Conservation (phyloP, 2,888 invertebrate genomes). For the Tetropium fuscum region DNA sequence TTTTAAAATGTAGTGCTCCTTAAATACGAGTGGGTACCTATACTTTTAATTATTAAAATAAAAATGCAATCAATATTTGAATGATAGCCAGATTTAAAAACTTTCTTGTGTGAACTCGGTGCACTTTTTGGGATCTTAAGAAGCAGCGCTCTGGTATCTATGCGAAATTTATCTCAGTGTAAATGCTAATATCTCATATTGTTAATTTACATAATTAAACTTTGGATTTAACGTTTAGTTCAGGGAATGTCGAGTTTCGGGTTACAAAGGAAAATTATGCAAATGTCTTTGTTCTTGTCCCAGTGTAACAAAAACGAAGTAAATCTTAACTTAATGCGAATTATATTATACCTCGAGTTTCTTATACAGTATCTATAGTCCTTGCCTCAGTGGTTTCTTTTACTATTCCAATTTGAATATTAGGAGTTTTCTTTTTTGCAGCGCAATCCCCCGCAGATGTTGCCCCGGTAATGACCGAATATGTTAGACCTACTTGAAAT, state of each 20-base stretch:
- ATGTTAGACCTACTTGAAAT: too few relatives aligned
- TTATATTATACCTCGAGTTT: slow-evolving; percentile 32
- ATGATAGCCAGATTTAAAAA: too few relatives aligned
- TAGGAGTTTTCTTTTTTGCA: slow-evolving; percentile 12
- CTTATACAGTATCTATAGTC: slow-evolving; percentile 16
- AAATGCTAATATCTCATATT: slow-evolving; percentile 9
- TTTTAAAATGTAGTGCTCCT: too few relatives aligned
- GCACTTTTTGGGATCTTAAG: too few relatives aligned
- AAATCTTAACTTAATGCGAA: slow-evolving; percentile 38
- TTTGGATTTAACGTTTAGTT: slow-evolving; percentile 3
- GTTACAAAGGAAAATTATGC: slow-evolving; percentile 37
- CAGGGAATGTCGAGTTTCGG: slow-evolving; percentile 22
- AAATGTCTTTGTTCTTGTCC: slow-evolving; percentile 40
- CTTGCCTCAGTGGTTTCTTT: slow-evolving; percentile 11
- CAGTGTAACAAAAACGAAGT: slow-evolving; percentile 36
- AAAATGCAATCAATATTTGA: too few relatives aligned
- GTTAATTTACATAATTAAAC: slow-evolving; percentile 23
- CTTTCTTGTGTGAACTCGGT: too few relatives aligned
- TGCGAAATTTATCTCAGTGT: neutral
- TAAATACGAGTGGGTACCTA: too few relatives aligned
- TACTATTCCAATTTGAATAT: slow-evolving; percentile 26
- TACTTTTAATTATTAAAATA: too few relatives aligned
- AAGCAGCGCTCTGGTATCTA: too few relatives aligned
- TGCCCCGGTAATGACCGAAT: too few relatives aligned
- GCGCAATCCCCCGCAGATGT: slow-evolving; percentile 2